Conservation (phyloP, 2,113 vertebrate genomes). For the Orcinus orca region DNA sequence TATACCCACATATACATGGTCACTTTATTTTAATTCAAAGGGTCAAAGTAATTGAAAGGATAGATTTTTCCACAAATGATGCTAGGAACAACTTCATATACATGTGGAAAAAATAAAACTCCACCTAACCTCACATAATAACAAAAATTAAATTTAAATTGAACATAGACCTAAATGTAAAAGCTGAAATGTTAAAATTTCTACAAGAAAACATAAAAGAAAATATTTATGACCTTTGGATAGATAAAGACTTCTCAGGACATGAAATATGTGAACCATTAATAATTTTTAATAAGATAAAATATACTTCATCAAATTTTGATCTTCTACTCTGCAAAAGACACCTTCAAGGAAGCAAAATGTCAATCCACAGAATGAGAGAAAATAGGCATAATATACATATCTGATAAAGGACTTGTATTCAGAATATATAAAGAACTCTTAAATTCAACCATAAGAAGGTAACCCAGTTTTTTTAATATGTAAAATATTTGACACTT, state of each 20-base stretch:
- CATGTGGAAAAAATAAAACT: neutral
- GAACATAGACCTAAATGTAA: neutral
- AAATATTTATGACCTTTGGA: neutral
- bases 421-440: neutral
- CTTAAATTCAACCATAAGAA: neutral
- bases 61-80: neutral
- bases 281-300: neutral
- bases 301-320: neutral
- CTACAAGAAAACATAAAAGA: neutral
- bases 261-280: neutral
- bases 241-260: neutral
- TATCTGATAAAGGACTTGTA: neutral
- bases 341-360: neutral
- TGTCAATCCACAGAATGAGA: neutral
- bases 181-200: neutral
- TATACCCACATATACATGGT: neutral
- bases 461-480: neutral
- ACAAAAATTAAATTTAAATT: neutral
- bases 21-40: conserved; percentile 12
- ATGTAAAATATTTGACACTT: neutral
- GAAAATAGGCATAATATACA: neutral
- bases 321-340: neutral
- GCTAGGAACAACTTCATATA: neutral
- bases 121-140: neutral
- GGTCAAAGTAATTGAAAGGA: neutral